phyloP scores from a whole-genome alignment of 2,113 vertebrate genomes.

The Brevimyrus niger region DNA sequence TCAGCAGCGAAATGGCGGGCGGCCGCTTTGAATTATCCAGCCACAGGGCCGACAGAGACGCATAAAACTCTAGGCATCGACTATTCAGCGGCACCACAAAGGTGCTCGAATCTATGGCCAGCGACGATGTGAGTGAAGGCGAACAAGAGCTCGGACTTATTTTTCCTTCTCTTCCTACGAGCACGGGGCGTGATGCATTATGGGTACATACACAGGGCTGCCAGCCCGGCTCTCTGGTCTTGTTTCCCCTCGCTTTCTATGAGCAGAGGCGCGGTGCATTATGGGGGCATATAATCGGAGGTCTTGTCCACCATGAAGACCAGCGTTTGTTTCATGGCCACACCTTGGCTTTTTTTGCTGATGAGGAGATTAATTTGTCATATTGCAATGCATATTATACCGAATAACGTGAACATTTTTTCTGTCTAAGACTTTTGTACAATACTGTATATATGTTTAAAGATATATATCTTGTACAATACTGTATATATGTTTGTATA shows the following conservation, averaged over 20 bases:
- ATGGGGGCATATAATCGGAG: not conserved
- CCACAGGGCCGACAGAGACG: not conserved
- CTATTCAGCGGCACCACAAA: not conserved
- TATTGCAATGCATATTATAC: not conserved
- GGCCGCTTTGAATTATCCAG: conserved; percentile 14
- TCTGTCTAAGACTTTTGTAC: not conserved
- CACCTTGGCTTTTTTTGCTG: not conserved
- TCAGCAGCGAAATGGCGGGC: conserved; percentile 38
- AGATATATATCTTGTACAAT: too few relatives aligned
- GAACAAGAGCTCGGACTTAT: not conserved
- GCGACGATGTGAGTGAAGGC: not conserved
- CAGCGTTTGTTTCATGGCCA: not conserved
- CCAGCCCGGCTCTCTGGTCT: not conserved
- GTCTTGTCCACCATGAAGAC: not conserved
- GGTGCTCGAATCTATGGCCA: not conserved
- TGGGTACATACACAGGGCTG: not conserved
- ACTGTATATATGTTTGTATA: too few relatives aligned
- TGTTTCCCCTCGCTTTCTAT: not conserved
- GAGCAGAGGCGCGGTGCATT: not conserved
- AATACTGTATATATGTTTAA: not conserved
- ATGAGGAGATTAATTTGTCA: not conserved
- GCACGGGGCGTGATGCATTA: not conserved
- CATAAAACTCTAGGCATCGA: not conserved
- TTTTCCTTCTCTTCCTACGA: conserved; percentile 17
- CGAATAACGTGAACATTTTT: not conserved